Base-by-base conservation (phyloP, 2,888 invertebrate species). In the Luffia ferchaultella region DNA sequence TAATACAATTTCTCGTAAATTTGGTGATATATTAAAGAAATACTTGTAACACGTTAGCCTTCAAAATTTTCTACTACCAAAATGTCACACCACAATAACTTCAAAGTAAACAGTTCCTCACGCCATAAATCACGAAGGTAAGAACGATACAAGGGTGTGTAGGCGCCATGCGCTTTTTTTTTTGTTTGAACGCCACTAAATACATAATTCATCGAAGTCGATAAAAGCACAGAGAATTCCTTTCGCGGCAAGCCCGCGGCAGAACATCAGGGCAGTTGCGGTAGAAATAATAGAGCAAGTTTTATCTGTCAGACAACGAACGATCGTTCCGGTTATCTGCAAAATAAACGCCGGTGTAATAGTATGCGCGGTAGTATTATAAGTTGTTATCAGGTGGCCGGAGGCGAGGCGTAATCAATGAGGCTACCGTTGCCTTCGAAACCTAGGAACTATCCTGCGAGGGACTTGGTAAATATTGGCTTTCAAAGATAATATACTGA, bases 241-340 rank as follows among this genome's bases (percentile, higher is more conserved):
- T n/a, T n/a, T n/a, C n/a, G n/a, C 30, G 30, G 30, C 30, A 12
- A 3, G 30, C 30, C 30, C 5, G 5, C 12, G n/a, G n/a, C 30
- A 12, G 58, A 56, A 57, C 52, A 55, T 54, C 30, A 20, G 40
- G 30, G 40, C 45, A n/a, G 18, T 45, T 45, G 45, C 16, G 20
- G 63, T 58, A 63, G 65, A 70, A 76, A 73, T 76, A 76, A 76
- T 76, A 76, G 72, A 63, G 64, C 66, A 76, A 77, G 62, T 76
- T 76, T 77, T 76, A 76, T 73, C 75, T 59, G 58, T 52, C 48
- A 20, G 18, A 53, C 48, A n/a, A n/a, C n/a, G n/a, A n/a, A n/a
- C n/a, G n/a, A n/a, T n/a, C n/a, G n/a, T n/a, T n/a, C n/a, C n/a
- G n/a, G n/a, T n/a, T n/a, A n/a, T n/a, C n/a, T n/a, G 30, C 30